These are phyloP conservation scores for Eulemur macaco DNA, from an alignment of 2,113 vertebrate genomes.

Conservation along the genomic window DNA sequence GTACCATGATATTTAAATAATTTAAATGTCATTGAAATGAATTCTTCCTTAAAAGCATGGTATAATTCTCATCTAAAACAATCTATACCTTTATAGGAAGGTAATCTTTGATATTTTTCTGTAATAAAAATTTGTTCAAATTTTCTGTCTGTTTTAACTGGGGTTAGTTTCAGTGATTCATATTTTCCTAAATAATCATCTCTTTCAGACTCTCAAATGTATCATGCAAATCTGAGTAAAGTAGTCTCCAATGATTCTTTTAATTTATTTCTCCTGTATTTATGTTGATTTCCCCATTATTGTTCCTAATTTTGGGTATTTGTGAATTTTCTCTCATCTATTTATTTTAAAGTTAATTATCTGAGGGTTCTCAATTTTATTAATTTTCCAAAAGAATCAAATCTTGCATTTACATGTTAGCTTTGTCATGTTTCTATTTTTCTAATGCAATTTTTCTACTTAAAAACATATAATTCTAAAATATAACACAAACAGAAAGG, in stretches of 20 bases:
- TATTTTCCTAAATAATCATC: neutral
- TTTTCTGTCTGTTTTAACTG: neutral
- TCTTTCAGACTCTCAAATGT: neutral
- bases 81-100: neutral
- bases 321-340: neutral
- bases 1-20: neutral
- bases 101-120: neutral
- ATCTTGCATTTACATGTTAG: neutral
- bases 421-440: neutral
- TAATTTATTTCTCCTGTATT: neutral
- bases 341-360: constrained; percentile 1
- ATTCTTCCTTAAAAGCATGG: neutral
- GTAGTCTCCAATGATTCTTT: neutral
- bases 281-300: neutral
- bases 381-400: neutral
- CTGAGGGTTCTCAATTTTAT: neutral
- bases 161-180: neutral
- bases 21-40: neutral
- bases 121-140: neutral
- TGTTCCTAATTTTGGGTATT: neutral
- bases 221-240: neutral
- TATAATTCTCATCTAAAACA: neutral
- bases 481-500: neutral
- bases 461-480: neutral
- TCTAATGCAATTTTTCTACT: neutral